Evolutionary conservation across 2,888 invertebrate species (phyloP).

Genomic region (Chydorus sphaericus): DNA sequence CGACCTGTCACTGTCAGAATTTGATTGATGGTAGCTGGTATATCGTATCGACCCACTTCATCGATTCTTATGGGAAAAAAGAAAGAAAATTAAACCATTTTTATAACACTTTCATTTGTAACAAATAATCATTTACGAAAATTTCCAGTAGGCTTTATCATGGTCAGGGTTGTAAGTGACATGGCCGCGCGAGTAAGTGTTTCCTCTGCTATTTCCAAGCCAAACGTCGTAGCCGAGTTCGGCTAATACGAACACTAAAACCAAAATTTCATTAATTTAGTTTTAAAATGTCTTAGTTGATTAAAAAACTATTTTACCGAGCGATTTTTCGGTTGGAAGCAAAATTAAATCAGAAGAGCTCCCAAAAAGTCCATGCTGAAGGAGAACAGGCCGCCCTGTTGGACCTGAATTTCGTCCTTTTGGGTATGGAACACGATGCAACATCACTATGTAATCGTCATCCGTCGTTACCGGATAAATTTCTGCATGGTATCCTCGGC

Average conservation of each 20-base stretch:
- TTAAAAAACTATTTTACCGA: neutral
- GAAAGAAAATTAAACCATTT: no score
- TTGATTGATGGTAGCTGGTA: constrained; percentile 70
- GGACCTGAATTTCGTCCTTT: neutral
- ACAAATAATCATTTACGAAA: no score
- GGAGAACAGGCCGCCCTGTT: neutral
- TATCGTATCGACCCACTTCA: constrained; percentile 71
- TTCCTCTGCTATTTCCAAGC: constrained; percentile 72
- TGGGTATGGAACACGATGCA: neutral
- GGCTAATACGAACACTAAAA: neutral
- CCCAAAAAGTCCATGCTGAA: neutral
- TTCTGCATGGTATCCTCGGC: constrained; percentile 16
- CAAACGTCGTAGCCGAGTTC: constrained; percentile 41
- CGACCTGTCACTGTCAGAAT: constrained; percentile 42
- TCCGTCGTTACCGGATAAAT: constrained; percentile 14
- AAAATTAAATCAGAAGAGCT: neutral
- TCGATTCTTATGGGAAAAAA: no score
- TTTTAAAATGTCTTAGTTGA: no score
- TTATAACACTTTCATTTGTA: no score
- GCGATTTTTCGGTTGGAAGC: neutral
- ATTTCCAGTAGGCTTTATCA: neutral
- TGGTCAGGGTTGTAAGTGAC: constrained; percentile 33
- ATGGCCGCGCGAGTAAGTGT: constrained; percentile 55
- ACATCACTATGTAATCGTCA: constrained; percentile 11
- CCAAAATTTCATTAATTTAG: no score